Evolutionary conservation across 2,113 vertebrate species (phyloP).

Genomic region (Telmatochromis sp.): DNA sequence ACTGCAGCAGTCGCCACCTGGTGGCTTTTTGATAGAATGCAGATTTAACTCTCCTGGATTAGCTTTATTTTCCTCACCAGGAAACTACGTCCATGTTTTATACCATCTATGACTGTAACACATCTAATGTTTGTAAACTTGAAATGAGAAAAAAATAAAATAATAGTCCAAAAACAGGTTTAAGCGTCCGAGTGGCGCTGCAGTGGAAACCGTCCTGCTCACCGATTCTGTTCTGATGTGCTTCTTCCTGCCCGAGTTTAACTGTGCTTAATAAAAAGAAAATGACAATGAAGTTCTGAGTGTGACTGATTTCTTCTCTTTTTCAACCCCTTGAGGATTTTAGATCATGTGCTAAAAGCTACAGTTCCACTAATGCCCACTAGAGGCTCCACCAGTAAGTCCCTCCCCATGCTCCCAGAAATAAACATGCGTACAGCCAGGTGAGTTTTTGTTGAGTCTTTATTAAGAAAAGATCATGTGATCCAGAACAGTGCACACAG

Average conservation of each 20-base stretch:
- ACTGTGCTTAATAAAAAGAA: constrained; percentile 7
- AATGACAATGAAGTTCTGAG: background rate
- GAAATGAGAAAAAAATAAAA: background rate
- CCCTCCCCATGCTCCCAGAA: background rate
- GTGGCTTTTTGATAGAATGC: background rate
- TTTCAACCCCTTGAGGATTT: background rate
- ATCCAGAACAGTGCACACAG: constrained; percentile 1
- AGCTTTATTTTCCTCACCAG: background rate
- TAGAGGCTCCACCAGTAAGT: background rate
- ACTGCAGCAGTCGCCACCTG: background rate
- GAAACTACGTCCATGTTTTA: background rate
- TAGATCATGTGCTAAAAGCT: background rate
- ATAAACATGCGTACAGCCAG: background rate
- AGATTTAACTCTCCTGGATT: background rate
- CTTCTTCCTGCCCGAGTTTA: background rate
- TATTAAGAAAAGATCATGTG: constrained; percentile 40
- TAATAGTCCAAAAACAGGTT: rapidly evolving
- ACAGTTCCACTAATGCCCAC: background rate
- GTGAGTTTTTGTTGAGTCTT: constrained; percentile 12
- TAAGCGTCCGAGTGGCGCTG: background rate
- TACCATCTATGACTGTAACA: background rate
- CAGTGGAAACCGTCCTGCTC: background rate
- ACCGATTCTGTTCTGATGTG: background rate
- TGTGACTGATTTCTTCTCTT: background rate
- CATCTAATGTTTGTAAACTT: background rate